Evolutionary conservation across 2,113 vertebrate species (phyloP).

Genomic region (Lutjanus erythropterus): DNA sequence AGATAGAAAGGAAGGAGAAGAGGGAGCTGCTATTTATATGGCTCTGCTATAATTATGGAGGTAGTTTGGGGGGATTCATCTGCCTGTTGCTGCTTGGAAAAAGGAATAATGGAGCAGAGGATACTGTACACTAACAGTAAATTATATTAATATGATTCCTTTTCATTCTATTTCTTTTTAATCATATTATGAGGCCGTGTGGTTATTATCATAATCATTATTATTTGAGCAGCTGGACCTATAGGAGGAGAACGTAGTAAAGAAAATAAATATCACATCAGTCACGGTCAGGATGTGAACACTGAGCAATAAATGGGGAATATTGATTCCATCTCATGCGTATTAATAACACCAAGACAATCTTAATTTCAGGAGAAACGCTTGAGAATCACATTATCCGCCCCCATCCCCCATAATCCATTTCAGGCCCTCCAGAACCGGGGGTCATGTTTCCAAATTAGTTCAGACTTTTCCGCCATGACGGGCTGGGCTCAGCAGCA

Average conservation of each 20-base stretch:
- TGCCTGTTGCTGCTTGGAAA: constrained; percentile 28
- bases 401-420: constrained; percentile 51
- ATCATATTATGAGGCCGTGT: neutral
- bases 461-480: constrained; percentile 59
- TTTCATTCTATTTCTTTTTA: neutral
- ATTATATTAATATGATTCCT: neutral
- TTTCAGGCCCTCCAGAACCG: constrained; percentile 66
- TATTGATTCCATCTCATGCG: constrained; percentile 65
- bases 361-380: constrained; percentile 67
- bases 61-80: constrained; percentile 23
- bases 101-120: neutral
- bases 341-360: constrained; percentile 62
- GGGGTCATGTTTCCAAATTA: constrained; percentile 72
- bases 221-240: neutral
- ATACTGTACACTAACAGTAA: neutral
- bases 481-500: constrained; percentile 31
- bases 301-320: constrained; percentile 42
- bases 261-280: constrained; percentile 24
- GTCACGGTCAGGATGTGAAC: constrained; percentile 33
- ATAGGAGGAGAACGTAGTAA: neutral
- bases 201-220: neutral
- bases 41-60: constrained; percentile 40
- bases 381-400: constrained; percentile 69
- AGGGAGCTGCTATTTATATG: constrained; percentile 12
- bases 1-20: neutral